Evolutionary conservation across 53 echinoderm and acorn worm genomes (phyloP), one percentile per base, ranked within the genome.

Genomic region (Astropecten irregularis): DNA sequence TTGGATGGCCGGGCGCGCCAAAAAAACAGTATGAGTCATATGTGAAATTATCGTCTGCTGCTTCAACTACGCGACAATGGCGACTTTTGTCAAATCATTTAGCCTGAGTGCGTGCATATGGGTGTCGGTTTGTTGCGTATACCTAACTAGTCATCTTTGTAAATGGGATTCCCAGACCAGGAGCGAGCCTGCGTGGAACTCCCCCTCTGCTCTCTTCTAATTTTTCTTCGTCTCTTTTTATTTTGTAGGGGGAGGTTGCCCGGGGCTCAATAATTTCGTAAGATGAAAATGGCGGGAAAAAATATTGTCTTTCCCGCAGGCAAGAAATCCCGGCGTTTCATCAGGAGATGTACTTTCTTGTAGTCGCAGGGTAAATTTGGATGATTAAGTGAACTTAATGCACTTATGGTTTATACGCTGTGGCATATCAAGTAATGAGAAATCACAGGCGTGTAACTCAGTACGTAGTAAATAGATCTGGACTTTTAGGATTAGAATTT

Each of bases 341-440:
- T 74, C 38, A 39, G 54, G 38, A 40, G 79, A 79, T 79, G 79
- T 79, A 79, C 79, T 62, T 79, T 79, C 46, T 59, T 62, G 79
- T 79, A 46, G 62, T 46, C 22, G 61, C 30, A 42, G 29, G 79
- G 26, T 14, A 29, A 79, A 27, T 30, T 18, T 59, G 19, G 62
- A 44, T 62, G 79, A 79, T 79, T 79, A 60, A 35, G 36, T 20
- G 61, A 23, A 26, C 9, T 16, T 79, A 79, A 79, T 79, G 48
- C 47, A 61, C 61, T 79, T 61, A 79, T 11, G 60, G 60, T 11
- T 46, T 60, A 44, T 47, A 28, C 61, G 42, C 60, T 47, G 50
- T 28, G 47, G 46, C 47, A 60, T 79, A 42, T 14, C 28, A 46
- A 62, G 4, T 33, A 50, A 62, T 62, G 62, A 74, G 55, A 74